These are phyloP conservation scores for Turritopsis dohrnii DNA, from an alignment of 30 jellyfish, hydroid and myxozoan species.

Conservation along the genomic window DNA sequence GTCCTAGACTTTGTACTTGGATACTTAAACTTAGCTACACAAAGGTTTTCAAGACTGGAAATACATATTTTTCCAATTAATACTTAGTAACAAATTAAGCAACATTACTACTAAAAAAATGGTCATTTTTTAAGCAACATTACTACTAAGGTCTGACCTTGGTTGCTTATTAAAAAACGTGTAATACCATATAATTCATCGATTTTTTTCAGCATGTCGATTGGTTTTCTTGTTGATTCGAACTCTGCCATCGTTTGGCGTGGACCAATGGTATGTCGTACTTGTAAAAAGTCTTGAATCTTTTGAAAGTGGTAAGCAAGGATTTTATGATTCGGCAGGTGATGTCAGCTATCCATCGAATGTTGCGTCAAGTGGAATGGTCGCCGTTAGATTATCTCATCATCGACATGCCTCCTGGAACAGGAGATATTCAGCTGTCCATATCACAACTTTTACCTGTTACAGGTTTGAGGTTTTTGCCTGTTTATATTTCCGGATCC, in stretches of 20 bases:
- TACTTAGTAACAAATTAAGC: no score
- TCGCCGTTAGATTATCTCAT: conserved; percentile 81
- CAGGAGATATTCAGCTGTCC: conserved; percentile 96
- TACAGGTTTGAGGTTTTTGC: conserved; percentile 38
- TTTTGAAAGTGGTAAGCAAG: background rate
- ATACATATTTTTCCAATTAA: no score
- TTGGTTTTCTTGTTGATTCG: conserved; percentile 94
- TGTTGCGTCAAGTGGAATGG: conserved; percentile 93
- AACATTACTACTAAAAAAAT: no score
- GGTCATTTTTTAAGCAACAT: no score
- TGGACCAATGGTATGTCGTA: conserved; percentile 82
- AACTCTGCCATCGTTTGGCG: conserved; percentile 96
- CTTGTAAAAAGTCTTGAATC: background rate
- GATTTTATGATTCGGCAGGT: conserved; percentile 41
- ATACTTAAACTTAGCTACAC: background rate
- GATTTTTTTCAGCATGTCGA: conserved; percentile 78
- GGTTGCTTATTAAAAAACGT: no score
- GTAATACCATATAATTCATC: background rate
- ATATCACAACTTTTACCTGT: conserved; percentile 87
- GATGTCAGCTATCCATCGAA: conserved; percentile 86
- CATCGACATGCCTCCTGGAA: conserved; percentile 99
- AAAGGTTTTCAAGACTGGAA: no score
- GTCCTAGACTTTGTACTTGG: no score
- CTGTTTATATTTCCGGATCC: background rate
- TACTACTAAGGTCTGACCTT: no score